Conservation (phyloP, 2,888 invertebrate genomes). For the Acanthosepion pharaonis region DNA sequence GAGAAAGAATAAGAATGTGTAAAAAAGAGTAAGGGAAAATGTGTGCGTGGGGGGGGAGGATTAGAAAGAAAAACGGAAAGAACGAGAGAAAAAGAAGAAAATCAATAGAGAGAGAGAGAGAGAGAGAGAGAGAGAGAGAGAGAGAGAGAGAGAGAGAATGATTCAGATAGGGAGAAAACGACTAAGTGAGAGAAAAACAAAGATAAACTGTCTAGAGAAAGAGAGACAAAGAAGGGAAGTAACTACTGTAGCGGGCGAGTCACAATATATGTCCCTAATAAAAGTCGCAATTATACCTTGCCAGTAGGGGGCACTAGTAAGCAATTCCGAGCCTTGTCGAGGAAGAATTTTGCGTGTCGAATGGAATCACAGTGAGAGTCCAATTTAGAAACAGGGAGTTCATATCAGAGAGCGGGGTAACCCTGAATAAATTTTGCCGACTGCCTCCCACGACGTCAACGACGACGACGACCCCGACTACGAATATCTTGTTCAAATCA, state of each 20-base stretch:
- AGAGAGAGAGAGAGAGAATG: background rate
- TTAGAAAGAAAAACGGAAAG: background rate
- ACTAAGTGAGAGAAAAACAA: background rate
- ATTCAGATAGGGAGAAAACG: background rate
- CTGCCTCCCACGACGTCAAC: background rate
- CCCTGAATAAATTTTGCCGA: background rate
- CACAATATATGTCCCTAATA: background rate
- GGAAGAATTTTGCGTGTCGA: background rate
- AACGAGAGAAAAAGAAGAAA: too few species aligned
- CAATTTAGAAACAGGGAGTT: background rate
- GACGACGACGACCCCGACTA: background rate
- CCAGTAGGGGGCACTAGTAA: background rate
- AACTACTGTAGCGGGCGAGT: background rate
- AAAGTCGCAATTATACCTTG: background rate
- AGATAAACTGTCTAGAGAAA: background rate
- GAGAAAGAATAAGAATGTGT: background rate
- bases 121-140: too few species aligned
- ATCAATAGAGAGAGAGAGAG: too few species aligned
- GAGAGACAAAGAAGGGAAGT: background rate
- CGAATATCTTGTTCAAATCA: too few species aligned
- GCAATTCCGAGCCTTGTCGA: background rate
- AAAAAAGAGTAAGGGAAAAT: background rate
- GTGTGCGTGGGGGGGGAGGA: background rate
- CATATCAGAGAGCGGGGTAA: background rate
- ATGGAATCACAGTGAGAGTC: background rate